Percentiles rank a stretch among this genome's conserved stretches.
These are phyloP conservation scores for Brenthis ino DNA, from an alignment of 2,888 invertebrate genomes.

Conservation along the genomic window DNA sequence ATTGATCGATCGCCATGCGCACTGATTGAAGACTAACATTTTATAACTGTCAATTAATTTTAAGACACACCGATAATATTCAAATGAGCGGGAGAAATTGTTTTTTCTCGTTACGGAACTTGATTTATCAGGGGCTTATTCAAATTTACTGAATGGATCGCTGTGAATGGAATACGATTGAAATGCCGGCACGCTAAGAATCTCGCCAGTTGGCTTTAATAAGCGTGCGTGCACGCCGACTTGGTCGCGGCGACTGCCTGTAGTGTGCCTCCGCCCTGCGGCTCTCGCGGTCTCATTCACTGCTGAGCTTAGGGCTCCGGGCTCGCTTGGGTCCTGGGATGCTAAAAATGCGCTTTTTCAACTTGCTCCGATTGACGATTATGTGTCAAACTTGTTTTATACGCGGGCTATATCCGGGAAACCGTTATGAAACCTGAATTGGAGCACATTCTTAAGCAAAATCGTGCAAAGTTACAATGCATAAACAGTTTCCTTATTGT, in stretches of 20 bases:
- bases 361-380: slow-evolving; percentile 46
- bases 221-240: slow-evolving; percentile 44
- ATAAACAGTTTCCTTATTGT: slow-evolving; percentile 17
- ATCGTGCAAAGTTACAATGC: slow-evolving; percentile 15
- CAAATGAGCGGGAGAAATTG: slow-evolving; percentile 12
- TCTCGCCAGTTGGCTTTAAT: background rate
- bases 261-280: slow-evolving; percentile 19
- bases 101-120: slow-evolving; percentile 6
- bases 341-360: slow-evolving; percentile 48
- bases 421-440: slow-evolving; percentile 46
- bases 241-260: slow-evolving; percentile 54
- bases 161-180: slow-evolving; percentile 1
- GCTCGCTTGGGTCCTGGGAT: slow-evolving; percentile 36
- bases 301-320: slow-evolving; percentile 36
- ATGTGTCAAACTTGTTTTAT: slow-evolving; percentile 47
- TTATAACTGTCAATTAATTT: slow-evolving; percentile 29
- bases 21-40: slow-evolving; percentile 26
- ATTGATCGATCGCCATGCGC: slow-evolving; percentile 29
- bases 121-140: slow-evolving; percentile 20
- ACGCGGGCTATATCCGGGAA: slow-evolving; percentile 41
- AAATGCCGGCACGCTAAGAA: slow-evolving; percentile 7
- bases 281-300: slow-evolving; percentile 33
- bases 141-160: slow-evolving; percentile 21
- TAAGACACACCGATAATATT: slow-evolving; percentile 14
- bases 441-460: slow-evolving; percentile 33